Evolutionary conservation across 1,140 invertebrate genomes (phyloP).

Genomic region (Calycopis cecrops): DNA sequence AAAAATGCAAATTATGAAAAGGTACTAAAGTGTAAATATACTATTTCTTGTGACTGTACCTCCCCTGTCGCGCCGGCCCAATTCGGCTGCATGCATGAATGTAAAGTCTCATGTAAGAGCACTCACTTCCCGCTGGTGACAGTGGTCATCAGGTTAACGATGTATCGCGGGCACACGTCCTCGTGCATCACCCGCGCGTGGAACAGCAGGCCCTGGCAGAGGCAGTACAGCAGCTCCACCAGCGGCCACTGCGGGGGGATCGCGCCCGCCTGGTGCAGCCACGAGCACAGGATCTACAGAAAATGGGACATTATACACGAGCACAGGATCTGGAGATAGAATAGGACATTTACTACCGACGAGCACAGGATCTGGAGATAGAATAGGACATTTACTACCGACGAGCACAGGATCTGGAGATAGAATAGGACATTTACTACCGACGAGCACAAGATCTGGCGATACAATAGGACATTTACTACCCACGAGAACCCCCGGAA

Average conservation of each 20-base stretch:
- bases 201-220: constrained; percentile 68
- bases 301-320: no score
- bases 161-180: constrained; percentile 66
- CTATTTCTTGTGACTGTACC: no score
- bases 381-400: no score
- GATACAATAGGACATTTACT: neutral
- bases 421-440: no score
- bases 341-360: no score
- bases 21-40: no score
- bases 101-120: neutral
- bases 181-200: constrained; percentile 72
- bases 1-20: no score
- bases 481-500: no score
- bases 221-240: constrained; percentile 62
- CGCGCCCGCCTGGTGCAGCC: constrained; percentile 53
- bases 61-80: no score
- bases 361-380: constrained; percentile 53
- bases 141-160: constrained; percentile 66
- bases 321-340: constrained; percentile 51
- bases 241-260: constrained; percentile 59
- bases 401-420: constrained; percentile 59
- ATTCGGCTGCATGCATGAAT: no score
- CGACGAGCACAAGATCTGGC: constrained; percentile 58
- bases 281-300: constrained; percentile 55
- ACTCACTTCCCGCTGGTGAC: constrained; percentile 67